Conservation (phyloP, 2,113 vertebrate genomes). For the Triplophysa siluroides region DNA sequence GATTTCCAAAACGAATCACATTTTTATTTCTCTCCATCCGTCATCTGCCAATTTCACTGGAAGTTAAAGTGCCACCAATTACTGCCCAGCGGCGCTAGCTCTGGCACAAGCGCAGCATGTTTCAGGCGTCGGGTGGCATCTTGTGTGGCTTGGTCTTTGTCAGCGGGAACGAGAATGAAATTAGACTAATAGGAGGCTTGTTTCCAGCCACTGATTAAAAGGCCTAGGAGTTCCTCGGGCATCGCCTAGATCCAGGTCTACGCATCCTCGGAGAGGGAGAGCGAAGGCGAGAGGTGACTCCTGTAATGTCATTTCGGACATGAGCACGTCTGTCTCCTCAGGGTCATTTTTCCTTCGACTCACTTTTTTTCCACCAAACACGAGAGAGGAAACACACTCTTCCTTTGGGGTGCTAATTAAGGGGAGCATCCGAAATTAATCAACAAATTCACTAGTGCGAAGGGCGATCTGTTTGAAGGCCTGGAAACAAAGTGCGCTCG, state of each 20-base stretch:
- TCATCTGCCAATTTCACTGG: constrained; percentile 86
- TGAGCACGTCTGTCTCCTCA: constrained; percentile 85
- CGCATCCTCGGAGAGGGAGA: constrained; percentile 71
- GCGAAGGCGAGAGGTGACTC: constrained; percentile 72
- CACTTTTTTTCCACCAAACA: constrained; percentile 66
- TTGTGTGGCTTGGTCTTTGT: constrained; percentile 76
- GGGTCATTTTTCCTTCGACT: constrained; percentile 92
- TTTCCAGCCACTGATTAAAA: constrained; percentile 92
- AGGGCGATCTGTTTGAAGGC: constrained; percentile 97
- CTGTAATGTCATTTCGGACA: constrained; percentile 90
- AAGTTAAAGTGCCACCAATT: constrained; percentile 89
- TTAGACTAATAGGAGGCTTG: constrained; percentile 90
- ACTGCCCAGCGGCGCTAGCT: constrained; percentile 81
- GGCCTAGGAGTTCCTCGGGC: constrained; percentile 88
- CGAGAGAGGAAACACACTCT: constrained; percentile 80
- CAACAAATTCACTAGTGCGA: constrained; percentile 97
- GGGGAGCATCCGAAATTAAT: constrained; percentile 98
- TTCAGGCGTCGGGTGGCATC: constrained; percentile 92
- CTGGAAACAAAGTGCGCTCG: constrained; percentile 83
- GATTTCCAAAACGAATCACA: constrained; percentile 78
- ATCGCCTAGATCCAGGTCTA: constrained; percentile 82
- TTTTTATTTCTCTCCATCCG: constrained; percentile 81
- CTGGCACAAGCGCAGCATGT: constrained; percentile 77
- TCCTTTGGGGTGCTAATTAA: constrained; percentile 99
- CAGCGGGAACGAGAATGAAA: constrained; percentile 91